These are phyloP conservation scores for Coenonympha arcania DNA, from an alignment of 2,888 invertebrate genomes.

Conservation along the genomic window DNA sequence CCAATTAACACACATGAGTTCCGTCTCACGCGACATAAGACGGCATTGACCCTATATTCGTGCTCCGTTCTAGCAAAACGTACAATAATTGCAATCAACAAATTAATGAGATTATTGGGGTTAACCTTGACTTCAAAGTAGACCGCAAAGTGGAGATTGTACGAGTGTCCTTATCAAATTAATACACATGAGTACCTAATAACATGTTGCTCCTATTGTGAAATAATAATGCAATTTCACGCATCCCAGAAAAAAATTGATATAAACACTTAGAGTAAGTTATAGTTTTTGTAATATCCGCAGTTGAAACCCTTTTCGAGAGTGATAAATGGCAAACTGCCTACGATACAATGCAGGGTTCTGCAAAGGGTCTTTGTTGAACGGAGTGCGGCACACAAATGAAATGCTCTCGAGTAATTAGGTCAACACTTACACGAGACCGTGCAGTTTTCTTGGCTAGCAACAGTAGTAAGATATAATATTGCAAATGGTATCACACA, in stretches of 20 bases:
- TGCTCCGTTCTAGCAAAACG: not conserved
- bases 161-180: not conserved
- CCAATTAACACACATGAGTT: conserved; percentile 11
- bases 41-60: not conserved
- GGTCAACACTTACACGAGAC: not conserved
- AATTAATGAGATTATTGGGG: not conserved
- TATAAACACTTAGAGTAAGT: not conserved
- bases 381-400: not conserved
- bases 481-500: too few species aligned
- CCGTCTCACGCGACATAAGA: conserved; percentile 7
- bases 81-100: not conserved
- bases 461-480: not conserved
- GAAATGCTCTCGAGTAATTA: not conserved
- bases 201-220: not conserved
- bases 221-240: not conserved
- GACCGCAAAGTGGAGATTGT: not conserved
- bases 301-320: not conserved
- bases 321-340: conserved; percentile 1
- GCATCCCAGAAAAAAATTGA: not conserved
- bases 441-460: not conserved
- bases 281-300: not conserved
- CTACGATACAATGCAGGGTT: not conserved
- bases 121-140: not conserved
- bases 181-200: not conserved
- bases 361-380: conserved; percentile 2